phyloP scores from a whole-genome alignment of 2,797 vertebrate genomes.

The Ara ararauna region DNA sequence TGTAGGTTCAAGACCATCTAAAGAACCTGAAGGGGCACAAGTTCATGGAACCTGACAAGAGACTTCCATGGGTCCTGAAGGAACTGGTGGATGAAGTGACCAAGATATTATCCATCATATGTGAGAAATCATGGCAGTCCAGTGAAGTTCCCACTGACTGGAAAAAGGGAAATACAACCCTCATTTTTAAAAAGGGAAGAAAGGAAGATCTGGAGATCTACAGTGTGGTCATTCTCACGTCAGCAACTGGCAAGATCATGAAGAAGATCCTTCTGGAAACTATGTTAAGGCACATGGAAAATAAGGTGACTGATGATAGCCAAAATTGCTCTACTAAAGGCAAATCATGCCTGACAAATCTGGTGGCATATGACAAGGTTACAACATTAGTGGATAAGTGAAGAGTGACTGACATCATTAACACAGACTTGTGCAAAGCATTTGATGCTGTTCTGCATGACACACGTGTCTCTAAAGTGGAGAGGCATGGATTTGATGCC shows the following conservation, averaged over 20 bases:
- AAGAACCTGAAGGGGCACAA: neutral
- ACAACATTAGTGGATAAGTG: neutral
- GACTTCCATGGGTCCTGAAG: neutral
- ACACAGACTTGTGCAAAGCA: neutral
- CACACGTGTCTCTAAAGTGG: neutral
- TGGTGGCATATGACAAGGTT: neutral
- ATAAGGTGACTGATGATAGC: neutral
- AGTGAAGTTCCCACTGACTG: neutral
- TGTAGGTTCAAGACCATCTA: neutral
- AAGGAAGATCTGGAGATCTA: neutral
- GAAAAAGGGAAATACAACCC: neutral
- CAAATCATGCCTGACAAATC: neutral
- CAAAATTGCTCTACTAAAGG: neutral
- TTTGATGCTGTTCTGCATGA: neutral
- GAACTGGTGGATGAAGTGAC: neutral
- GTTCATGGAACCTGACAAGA: neutral
- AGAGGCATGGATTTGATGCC: neutral
- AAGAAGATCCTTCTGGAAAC: neutral
- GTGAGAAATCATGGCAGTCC: neutral
- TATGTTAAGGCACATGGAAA: neutral
- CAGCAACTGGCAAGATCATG: neutral
- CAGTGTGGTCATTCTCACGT: neutral
- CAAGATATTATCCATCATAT: neutral
- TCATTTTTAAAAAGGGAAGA: neutral
- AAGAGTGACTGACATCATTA: neutral